These are phyloP conservation scores for Acleris literana DNA, from an alignment of 2,888 invertebrate genomes.

Conservation along the genomic window DNA sequence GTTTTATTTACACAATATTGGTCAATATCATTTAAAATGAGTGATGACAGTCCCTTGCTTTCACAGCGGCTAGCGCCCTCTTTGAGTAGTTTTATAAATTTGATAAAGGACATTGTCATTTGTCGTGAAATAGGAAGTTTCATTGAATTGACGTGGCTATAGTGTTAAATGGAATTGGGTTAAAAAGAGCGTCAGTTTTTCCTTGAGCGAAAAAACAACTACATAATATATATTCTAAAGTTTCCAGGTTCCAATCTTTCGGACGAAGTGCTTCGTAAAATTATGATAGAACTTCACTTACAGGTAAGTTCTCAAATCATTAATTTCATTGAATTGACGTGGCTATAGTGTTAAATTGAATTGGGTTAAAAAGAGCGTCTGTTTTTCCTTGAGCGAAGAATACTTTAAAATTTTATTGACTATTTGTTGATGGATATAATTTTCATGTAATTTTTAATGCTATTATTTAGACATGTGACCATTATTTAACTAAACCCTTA, in stretches of 20 bases:
- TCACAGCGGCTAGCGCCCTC: slow-evolving; percentile 30
- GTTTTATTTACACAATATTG: slow-evolving; percentile 9
- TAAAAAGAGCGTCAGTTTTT: not conserved
- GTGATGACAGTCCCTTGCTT: slow-evolving; percentile 25
- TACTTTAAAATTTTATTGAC: too few relatives aligned
- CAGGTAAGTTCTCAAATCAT: too few relatives aligned
- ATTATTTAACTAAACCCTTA: too few relatives aligned
- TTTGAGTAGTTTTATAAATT: slow-evolving; percentile 31
- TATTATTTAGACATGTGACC: too few relatives aligned
- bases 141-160: slow-evolving; percentile 4
- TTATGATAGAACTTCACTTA: too few relatives aligned
- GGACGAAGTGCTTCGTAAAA: too few relatives aligned
- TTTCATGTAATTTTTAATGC: too few relatives aligned
- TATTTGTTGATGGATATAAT: too few relatives aligned
- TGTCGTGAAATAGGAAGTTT: slow-evolving; percentile 27
- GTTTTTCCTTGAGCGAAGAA: not conserved
- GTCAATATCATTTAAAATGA: slow-evolving; percentile 22
- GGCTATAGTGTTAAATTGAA: slow-evolving; percentile 14
- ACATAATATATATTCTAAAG: too few relatives aligned
- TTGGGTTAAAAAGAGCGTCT: slow-evolving; percentile 4
- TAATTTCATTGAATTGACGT: slow-evolving; percentile 18
- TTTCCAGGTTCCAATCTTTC: too few relatives aligned
- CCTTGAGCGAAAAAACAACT: not conserved
- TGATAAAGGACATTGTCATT: slow-evolving; percentile 34
- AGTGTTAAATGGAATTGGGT: slow-evolving; percentile 21